Base-by-base conservation (phyloP, 2,888 invertebrate genomes). In the Cenopis cana region DNA sequence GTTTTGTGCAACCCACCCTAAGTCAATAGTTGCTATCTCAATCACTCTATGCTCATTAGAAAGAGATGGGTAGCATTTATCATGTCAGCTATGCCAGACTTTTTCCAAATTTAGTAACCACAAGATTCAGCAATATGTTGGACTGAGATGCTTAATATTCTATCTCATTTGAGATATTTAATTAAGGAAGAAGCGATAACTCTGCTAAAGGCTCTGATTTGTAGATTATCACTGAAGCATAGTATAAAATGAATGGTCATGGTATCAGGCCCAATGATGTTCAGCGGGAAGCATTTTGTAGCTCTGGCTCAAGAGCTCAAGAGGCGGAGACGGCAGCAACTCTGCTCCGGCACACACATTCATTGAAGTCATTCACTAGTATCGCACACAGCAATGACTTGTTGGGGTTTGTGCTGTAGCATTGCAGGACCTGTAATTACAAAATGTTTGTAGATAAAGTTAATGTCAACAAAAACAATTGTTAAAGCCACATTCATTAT, bases 321-420 rank as follows among this genome's bases (percentile, higher is more conserved):
- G 91, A 91, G 17, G 90, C 88, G 0, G 91, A 82, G 41, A 93
- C 85, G 0, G 93, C 90, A 12, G 91, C 87, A 55, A 93, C 82
- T 76, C 93, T 85, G 81, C 92, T 93, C 83, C 88, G 86, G 86
- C 93, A 93, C 60, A 93, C 93, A 88, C 93, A 93, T 85, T 93
- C 91, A 90, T 93, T 93, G 83, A 93, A 93, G 80, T 93, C 82
- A 86, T 89, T 92, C 80, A 93, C 93, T 87, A 93, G 74, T 84
- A 90, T 88, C 81, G 93, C 93, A 88, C 93, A 93, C 74, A 90
- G 73, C 24, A 93, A 85, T 24, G 93, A 85, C 81, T 89, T 90
- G 79, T 88, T 80, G 4, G 93, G 89, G 75, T 93, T 93, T 71
- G 88, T 78, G 82, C 85, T 88, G 85, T 93, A 93, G 84, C 93